These are phyloP conservation scores for Heteropelma amictum DNA, from an alignment of 2,888 invertebrate species.

Conservation along the genomic window DNA sequence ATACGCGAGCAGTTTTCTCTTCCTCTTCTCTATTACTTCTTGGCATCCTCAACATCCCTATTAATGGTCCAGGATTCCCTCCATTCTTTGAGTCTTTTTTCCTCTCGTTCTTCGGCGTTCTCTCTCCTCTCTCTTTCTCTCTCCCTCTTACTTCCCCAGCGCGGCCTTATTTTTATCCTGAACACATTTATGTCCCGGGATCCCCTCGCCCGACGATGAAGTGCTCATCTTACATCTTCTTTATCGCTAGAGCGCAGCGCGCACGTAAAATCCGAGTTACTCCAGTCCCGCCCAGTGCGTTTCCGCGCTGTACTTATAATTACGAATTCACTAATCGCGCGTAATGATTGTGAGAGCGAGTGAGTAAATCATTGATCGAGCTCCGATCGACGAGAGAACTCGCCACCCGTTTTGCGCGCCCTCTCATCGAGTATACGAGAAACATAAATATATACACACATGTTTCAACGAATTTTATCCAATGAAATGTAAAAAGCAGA, in stretches of 20 bases:
- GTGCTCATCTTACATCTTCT: neutral
- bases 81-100: slow-evolving; percentile 12
- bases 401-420: neutral
- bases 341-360: neutral
- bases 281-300: neutral
- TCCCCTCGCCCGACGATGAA: neutral
- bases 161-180: neutral
- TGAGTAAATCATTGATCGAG: neutral
- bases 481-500: too few species aligned
- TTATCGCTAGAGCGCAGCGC: neutral
- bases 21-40: slow-evolving; percentile 21
- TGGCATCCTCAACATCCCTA: neutral
- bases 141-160: neutral
- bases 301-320: neutral
- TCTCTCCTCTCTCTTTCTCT: neutral
- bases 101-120: too few species aligned
- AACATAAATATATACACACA: too few species aligned
- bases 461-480: too few species aligned
- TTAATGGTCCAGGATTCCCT: slow-evolving; percentile 29
- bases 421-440: neutral
- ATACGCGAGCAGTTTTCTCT: slow-evolving; percentile 20
- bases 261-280: neutral
- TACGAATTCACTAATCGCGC: slow-evolving; percentile 5
- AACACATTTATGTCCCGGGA: neutral
- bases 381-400: neutral